phyloP scores from a whole-genome alignment of 2,113 vertebrate genomes.

The Capra hircus region DNA sequence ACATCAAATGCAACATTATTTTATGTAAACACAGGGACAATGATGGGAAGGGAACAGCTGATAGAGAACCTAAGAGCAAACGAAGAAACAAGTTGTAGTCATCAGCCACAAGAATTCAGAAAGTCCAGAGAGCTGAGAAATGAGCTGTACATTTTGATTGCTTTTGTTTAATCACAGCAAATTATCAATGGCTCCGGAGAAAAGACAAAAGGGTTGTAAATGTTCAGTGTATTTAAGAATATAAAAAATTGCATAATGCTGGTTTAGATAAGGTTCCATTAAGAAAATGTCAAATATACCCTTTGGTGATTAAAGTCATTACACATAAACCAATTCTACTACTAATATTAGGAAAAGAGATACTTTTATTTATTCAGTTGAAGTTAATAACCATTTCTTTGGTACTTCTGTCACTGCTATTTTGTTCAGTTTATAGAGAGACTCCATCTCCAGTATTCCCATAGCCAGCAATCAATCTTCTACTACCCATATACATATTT shows the following conservation, averaged over 20 bases:
- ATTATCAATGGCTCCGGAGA: background rate
- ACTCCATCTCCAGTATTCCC: background rate
- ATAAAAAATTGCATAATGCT: background rate
- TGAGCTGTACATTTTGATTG: background rate
- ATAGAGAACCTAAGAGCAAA: background rate
- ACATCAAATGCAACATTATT: background rate
- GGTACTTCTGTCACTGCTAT: background rate
- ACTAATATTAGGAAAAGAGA: background rate
- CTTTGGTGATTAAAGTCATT: background rate
- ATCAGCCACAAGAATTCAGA: background rate
- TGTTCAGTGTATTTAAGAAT: background rate
- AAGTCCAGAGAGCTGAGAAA: background rate
- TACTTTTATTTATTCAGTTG: background rate
- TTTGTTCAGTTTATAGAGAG: background rate
- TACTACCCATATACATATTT: background rate
- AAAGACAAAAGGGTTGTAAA: background rate
- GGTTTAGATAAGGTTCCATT: background rate
- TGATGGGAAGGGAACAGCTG: background rate
- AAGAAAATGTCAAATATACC: background rate
- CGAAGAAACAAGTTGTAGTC: background rate
- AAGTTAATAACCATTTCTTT: background rate
- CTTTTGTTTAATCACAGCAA: background rate
- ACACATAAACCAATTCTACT: background rate
- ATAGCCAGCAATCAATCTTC: background rate
- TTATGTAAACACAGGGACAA: background rate